Percentiles rank a stretch among this genome's conserved stretches.
These are phyloP conservation scores for Eristalis arbustorum DNA, from an alignment of 2,888 invertebrate species.

Conservation along the genomic window DNA sequence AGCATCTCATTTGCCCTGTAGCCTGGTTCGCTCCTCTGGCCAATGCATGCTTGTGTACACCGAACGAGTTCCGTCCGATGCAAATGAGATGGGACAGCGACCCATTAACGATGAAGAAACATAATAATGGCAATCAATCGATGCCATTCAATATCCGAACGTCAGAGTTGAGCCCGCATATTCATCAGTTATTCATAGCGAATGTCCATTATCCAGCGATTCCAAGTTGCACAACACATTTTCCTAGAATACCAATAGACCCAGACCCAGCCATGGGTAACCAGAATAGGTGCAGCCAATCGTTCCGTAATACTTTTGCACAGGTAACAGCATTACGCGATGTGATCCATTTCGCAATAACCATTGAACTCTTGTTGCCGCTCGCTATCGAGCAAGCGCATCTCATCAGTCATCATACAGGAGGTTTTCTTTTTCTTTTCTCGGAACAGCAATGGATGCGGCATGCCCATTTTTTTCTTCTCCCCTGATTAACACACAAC, in stretches of 20 bases:
- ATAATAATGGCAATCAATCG: constrained; percentile 59
- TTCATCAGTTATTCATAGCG: constrained; percentile 63
- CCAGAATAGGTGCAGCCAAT: constrained; percentile 54
- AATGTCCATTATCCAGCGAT: constrained; percentile 9
- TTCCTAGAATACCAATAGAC: constrained; percentile 24
- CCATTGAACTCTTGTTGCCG: constrained; percentile 31
- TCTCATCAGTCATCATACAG: not conserved
- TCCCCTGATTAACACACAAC: not conserved
- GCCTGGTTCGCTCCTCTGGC: too few species aligned
- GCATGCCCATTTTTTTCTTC: not conserved
- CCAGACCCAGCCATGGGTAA: not conserved
- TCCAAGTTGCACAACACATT: not conserved
- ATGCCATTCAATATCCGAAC: constrained; percentile 54
- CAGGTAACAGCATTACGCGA: not conserved
- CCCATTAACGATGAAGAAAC: constrained; percentile 44
- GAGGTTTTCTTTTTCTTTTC: not conserved
- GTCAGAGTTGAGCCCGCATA: constrained; percentile 44
- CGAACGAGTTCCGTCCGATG: constrained; percentile 55
- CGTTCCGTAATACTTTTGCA: not conserved
- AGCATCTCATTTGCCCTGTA: too few species aligned
- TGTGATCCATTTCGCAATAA: constrained; percentile 26
- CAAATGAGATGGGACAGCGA: constrained; percentile 47
- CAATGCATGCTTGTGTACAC: not conserved
- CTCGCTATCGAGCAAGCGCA: constrained; percentile 13
- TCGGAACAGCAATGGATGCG: not conserved